These are phyloP conservation scores for Sinotaia quadrata DNA, from an alignment of 2,888 invertebrate species.

Conservation along the genomic window DNA sequence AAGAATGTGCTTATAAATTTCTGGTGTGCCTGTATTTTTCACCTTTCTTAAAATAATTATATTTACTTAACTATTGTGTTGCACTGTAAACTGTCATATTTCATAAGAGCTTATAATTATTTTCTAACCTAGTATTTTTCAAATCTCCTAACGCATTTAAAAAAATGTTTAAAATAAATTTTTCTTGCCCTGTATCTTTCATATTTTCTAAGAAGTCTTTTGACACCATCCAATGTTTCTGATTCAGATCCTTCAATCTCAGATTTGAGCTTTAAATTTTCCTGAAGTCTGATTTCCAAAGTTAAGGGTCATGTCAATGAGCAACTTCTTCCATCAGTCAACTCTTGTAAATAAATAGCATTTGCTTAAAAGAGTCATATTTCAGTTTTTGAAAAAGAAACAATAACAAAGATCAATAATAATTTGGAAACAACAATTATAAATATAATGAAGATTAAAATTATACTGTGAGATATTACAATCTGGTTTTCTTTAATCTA, in stretches of 20 bases:
- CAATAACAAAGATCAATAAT: background rate
- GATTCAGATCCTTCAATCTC: constrained; percentile 59
- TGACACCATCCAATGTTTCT: constrained; percentile 60
- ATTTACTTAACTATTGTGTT: too few relatives aligned
- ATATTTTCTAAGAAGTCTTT: constrained; percentile 64
- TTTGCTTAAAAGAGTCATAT: background rate
- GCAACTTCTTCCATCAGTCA: background rate
- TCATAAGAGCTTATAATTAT: too few relatives aligned
- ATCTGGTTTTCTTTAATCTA: background rate
- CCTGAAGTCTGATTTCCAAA: constrained; percentile 54
- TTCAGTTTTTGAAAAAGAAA: background rate
- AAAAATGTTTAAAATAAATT: too few relatives aligned
- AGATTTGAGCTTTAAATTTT: constrained; percentile 58
- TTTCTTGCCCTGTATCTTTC: constrained; percentile 68
- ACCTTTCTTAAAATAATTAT: too few relatives aligned
- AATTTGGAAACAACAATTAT: too few relatives aligned
- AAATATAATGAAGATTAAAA: too few relatives aligned
- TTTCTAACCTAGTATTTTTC: too few relatives aligned
- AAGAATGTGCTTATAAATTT: too few relatives aligned
- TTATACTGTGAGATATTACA: too few relatives aligned
- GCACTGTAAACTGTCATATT: too few relatives aligned
- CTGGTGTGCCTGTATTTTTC: too few relatives aligned
- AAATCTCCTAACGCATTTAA: too few relatives aligned
- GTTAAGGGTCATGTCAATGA: constrained; percentile 21
- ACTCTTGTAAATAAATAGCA: background rate